Evolutionary conservation across 37 sponge, comb jelly and placozoan species (phyloP).

Genomic region (Petrosia ficiformis): DNA sequence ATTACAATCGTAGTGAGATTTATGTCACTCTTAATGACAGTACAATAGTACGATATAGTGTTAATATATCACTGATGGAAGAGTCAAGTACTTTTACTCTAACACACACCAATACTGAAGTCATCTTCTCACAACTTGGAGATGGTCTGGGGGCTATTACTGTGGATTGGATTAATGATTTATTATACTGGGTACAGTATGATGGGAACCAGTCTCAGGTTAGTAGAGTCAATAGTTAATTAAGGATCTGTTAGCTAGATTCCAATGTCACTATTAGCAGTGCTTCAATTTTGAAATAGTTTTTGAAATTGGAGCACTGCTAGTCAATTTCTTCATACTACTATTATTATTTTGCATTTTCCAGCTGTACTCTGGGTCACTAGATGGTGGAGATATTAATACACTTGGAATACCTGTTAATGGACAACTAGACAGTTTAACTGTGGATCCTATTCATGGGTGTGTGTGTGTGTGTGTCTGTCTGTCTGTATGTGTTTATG

Average conservation of each 20-base stretch:
- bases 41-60: neutral
- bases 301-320: no score
- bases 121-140: neutral
- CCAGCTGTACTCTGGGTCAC: neutral
- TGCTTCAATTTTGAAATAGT: no score
- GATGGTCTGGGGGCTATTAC: slow-evolving; percentile 10
- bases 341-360: neutral
- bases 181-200: slow-evolving; percentile 14
- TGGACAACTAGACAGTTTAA: neutral
- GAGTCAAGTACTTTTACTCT: neutral
- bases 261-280: no score
- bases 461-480: slow-evolving; percentile 11
- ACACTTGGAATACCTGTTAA: neutral
- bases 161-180: slow-evolving; percentile 46
- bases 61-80: neutral
- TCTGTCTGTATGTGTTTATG: no score
- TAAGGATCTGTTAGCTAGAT: no score
- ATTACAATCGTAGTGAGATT: neutral
- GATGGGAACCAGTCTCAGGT: neutral
- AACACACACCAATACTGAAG: neutral
- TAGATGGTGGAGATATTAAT: neutral
- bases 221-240: neutral
- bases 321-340: no score
- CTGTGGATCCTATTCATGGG: slow-evolving; percentile 47
- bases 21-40: neutral